phyloP scores from a whole-genome alignment of 2,113 vertebrate species.

The Tupaia tana region DNA sequence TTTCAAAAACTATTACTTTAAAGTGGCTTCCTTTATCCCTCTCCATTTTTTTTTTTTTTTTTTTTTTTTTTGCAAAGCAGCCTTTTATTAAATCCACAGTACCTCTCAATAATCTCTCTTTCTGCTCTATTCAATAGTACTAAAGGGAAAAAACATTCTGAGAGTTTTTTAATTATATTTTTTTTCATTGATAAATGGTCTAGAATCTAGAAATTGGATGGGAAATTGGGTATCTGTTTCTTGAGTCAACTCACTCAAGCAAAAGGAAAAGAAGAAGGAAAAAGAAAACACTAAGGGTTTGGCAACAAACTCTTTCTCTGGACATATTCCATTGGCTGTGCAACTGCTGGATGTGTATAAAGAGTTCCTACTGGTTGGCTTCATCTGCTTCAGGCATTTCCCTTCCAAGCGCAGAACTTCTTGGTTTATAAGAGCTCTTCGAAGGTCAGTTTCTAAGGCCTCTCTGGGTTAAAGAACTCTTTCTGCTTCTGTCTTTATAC shows the following conservation, averaged over 20 bases:
- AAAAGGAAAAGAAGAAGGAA: background rate
- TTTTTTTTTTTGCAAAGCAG: background rate
- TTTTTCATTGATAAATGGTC: background rate
- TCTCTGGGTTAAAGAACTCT: slow-evolving; percentile 55
- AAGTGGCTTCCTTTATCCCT: slow-evolving; percentile 45
- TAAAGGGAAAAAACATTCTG: background rate
- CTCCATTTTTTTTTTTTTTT: background rate
- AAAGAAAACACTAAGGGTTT: background rate
- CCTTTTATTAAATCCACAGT: slow-evolving; percentile 36
- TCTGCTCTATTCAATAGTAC: background rate
- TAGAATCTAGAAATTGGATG: background rate
- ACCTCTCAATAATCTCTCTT: background rate
- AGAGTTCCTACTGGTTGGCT: slow-evolving; percentile 25
- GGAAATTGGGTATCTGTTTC: background rate
- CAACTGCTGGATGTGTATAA: background rate
- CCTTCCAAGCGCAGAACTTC: slow-evolving; percentile 54
- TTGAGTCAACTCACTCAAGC: slow-evolving; percentile 43
- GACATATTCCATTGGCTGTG: slow-evolving; percentile 22
- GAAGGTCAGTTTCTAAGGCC: slow-evolving; percentile 57
- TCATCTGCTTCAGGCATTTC: slow-evolving; percentile 44
- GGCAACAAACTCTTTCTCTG: slow-evolving; percentile 42
- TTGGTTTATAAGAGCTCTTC: slow-evolving; percentile 32
- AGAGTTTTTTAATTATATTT: background rate
- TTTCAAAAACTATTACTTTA: slow-evolving; percentile 74
- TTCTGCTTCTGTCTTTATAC: slow-evolving; percentile 1